Base-by-base conservation (phyloP, 2,888 invertebrate genomes). In the Helobdella robusta region DNA sequence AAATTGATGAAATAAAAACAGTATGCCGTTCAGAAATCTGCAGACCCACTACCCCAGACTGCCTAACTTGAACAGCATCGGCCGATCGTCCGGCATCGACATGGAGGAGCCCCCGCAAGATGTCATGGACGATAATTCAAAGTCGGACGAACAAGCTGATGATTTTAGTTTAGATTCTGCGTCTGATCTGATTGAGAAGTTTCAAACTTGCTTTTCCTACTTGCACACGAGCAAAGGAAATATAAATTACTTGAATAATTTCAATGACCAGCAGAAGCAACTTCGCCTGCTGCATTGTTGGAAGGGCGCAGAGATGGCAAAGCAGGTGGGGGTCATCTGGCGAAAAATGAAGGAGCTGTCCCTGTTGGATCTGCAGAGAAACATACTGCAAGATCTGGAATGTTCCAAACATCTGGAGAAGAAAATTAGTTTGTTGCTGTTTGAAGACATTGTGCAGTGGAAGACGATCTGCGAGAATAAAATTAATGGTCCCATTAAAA, bases 271-370 rank as follows among this genome's bases (percentile, higher is more conserved):
- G 50, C 60, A 65, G 36, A 40, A 62, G 28, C 66, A 64, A 11
- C 34, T 66, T 11, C 73, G 73, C 44, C 77, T 78, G 65, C 70
- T 73, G 20, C 78, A 78, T 68, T 76, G 77, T 66, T 71, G 72
- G 48, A 72, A 74, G 67, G 72, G 74, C 1, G 71, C 72, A 4
- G 70, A 68, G 2, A 68, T 77, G 4, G 76, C 74, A 1, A 68
- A 70, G 46, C 73, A 75, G 32, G 77, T 77, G 66, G 59, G 70
- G 3, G 69, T 73, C 23, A 70, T 78, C 8, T 70, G 75, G 8
- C 66, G 71, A 52, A 50, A 75, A 30, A 71, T 78, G 68, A 75
- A 75, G 66, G 72, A 73, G 35, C 69, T 74, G 48, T 75, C 75
- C 11, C 69, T 72, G 60, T 67, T 77, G 32, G 74, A 77, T 54